Conservation (phyloP, 2,113 vertebrate species). For the Amazona vittata region DNA sequence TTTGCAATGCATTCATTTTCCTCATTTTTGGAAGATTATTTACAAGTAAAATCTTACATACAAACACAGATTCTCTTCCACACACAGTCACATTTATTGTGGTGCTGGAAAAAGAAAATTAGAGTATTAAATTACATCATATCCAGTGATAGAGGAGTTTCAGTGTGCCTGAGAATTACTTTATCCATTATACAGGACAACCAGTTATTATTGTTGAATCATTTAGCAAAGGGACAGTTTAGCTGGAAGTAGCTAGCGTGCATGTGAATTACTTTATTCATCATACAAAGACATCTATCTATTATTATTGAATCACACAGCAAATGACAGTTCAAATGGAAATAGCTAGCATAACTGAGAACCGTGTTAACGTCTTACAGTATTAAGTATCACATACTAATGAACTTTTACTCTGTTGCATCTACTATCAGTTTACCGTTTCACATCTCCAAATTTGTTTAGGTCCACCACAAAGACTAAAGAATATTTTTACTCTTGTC, state of each 20-base stretch:
- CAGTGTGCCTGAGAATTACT: constrained; percentile 2
- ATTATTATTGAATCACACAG: background rate
- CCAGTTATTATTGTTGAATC: background rate
- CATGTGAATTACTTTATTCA: background rate
- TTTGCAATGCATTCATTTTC: background rate
- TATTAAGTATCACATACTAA: background rate
- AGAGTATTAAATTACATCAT: constrained; percentile 30
- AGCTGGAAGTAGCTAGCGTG: background rate
- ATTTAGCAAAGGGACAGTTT: background rate
- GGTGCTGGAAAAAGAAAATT: constrained; percentile 21
- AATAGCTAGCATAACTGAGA: background rate
- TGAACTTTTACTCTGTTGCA: background rate
- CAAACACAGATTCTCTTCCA: background rate
- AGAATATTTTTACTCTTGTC: background rate
- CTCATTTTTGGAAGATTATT: constrained; percentile 11
- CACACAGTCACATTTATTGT: background rate
- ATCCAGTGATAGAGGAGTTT: background rate
- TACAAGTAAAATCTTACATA: constrained; percentile 17
- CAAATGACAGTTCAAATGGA: background rate
- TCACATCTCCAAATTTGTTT: background rate
- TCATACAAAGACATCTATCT: background rate
- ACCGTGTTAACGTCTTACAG: background rate
- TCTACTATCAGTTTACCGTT: background rate
- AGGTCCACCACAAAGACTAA: background rate
- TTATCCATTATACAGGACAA: background rate